Conservation (phyloP, 2,888 invertebrate species). For the Vandiemenella viatica region DNA sequence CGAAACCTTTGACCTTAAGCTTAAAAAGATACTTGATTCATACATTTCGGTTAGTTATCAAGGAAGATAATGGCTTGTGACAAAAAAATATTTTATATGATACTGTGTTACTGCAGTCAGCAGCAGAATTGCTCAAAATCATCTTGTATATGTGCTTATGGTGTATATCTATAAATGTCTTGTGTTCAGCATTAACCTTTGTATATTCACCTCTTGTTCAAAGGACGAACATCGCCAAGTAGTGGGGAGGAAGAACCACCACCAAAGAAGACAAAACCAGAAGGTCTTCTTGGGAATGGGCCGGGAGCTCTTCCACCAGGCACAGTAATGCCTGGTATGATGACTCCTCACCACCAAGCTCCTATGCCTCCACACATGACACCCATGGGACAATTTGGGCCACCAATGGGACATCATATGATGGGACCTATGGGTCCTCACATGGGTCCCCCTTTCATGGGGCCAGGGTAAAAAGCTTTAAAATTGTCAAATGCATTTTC, state of each 20-base stretch:
- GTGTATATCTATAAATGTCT: no score
- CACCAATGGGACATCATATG: constrained; percentile 40
- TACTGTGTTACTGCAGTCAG: no score
- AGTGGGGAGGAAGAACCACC: constrained; percentile 75
- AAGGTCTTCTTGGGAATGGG: constrained; percentile 41
- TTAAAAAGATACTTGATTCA: no score
- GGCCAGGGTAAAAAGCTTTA: constrained; percentile 44
- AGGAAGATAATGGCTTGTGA: no score
- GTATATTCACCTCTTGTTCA: no score
- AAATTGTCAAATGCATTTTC: not conserved
- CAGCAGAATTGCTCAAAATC: no score
- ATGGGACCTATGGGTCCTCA: constrained; percentile 44
- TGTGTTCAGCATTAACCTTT: no score
- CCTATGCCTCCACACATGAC: constrained; percentile 30
- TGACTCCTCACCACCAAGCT: constrained; percentile 25
- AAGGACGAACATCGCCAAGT: no score
- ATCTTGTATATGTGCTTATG: no score
- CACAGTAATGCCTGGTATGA: constrained; percentile 49
- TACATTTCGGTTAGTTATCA: no score
- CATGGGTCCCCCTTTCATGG: constrained; percentile 65
- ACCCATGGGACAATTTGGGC: constrained; percentile 33
- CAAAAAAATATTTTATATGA: no score
- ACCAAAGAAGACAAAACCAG: constrained; percentile 56
- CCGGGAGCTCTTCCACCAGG: constrained; percentile 43
- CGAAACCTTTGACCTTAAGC: no score